A percentile compares a stretch with the other conserved stretches of the same genome.
These are phyloP conservation scores for Zosterops pallidus DNA, from an alignment of 2,113 vertebrate genomes.

Conservation along the genomic window DNA sequence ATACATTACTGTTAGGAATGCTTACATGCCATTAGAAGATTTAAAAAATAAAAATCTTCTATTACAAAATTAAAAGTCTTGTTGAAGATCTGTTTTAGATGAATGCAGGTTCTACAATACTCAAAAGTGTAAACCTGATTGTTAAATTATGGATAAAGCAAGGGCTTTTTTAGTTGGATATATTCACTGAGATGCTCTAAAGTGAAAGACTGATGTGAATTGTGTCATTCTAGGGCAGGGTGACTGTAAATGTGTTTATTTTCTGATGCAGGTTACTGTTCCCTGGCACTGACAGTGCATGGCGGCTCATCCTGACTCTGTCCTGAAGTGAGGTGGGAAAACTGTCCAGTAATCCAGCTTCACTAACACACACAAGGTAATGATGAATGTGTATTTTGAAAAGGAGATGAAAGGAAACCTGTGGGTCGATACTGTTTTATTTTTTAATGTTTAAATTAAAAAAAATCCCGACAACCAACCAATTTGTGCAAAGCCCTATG, in stretches of 20 bases:
- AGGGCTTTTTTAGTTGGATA: not conserved
- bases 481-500: not conserved
- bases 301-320: slow-evolving; percentile 9
- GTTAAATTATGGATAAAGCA: not conserved
- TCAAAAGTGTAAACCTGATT: not conserved
- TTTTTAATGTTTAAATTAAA: not conserved
- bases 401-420: not conserved
- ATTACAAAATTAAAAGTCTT: not conserved
- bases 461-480: not conserved
- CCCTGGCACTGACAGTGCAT: slow-evolving; percentile 20
- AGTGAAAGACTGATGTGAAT: not conserved
- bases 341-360: not conserved
- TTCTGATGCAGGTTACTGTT: slow-evolving; percentile 16
- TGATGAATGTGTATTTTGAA: not conserved
- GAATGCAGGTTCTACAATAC: not conserved
- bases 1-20: not conserved
- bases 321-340: slow-evolving; percentile 37
- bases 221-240: not conserved
- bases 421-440: not conserved
- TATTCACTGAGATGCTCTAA: not conserved
- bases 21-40: not conserved
- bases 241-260: not conserved
- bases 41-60: not conserved
- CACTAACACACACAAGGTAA: slow-evolving; percentile 33
- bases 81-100: not conserved